Evolutionary conservation across 2,888 invertebrate species (phyloP).

Genomic region (Platerodrilus igneus): DNA sequence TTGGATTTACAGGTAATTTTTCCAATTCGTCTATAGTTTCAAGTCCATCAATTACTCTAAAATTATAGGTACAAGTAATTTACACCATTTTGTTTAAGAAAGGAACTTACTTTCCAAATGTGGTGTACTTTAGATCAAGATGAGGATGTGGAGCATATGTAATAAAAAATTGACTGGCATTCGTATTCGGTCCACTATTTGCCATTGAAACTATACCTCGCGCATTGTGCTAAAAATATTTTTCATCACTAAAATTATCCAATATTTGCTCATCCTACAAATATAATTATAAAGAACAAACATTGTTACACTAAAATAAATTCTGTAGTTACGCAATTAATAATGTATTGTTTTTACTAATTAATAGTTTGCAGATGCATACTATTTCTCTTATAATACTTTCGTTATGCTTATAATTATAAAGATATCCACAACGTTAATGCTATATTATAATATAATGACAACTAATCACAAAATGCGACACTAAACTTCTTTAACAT

Average conservation of each 20-base stretch:
- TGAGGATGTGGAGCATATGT: conserved; percentile 92
- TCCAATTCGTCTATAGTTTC: conserved; percentile 95
- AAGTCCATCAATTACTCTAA: conserved; percentile 93
- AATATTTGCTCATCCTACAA: neutral
- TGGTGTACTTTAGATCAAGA: conserved; percentile 93
- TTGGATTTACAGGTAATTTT: conserved; percentile 89
- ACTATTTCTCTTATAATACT: too few species aligned
- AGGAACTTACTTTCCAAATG: conserved; percentile 85
- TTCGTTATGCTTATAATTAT: too few species aligned
- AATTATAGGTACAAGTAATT: conserved; percentile 31
- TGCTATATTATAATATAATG: too few species aligned
- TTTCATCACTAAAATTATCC: too few species aligned
- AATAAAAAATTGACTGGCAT: conserved; percentile 97
- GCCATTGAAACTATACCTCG: conserved; percentile 96
- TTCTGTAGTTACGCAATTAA: neutral
- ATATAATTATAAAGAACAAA: neutral
- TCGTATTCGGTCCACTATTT: conserved; percentile 96
- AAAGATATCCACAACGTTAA: too few species aligned
- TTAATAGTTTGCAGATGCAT: too few species aligned
- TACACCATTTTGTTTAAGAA: neutral
- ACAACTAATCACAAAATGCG: too few species aligned
- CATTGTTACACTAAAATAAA: neutral
- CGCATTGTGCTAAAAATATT: conserved; percentile 67
- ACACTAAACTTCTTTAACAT: too few species aligned
- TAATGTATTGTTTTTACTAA: too few species aligned